Evolutionary conservation across 2,888 invertebrate species (phyloP).

Genomic region (Spisula solida): DNA sequence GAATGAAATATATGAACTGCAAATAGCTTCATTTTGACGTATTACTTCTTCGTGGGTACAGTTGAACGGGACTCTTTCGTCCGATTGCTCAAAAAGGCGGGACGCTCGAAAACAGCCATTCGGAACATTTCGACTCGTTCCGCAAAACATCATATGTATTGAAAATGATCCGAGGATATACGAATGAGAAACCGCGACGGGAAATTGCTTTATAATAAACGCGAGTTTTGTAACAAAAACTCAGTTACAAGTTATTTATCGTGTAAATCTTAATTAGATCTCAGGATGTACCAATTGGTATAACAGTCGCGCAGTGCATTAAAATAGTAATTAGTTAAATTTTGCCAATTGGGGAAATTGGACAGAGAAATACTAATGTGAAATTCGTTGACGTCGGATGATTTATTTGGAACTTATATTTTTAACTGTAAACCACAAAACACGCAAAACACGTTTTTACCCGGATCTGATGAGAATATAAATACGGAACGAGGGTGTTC

Average conservation of each 20-base stretch:
- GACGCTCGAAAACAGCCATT: background rate
- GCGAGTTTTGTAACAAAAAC: background rate
- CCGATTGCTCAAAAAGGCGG: background rate
- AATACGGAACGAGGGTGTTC: background rate
- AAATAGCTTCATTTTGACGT: background rate
- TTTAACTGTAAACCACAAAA: background rate
- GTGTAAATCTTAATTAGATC: conserved; percentile 18
- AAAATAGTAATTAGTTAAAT: conserved; percentile 2
- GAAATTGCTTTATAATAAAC: conserved; percentile 1
- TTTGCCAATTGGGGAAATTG: background rate
- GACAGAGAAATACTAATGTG: background rate
- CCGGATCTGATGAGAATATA: background rate
- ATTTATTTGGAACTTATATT: background rate
- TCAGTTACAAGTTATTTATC: background rate
- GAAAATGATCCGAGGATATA: background rate
- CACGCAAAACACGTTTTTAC: background rate
- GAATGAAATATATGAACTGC: background rate
- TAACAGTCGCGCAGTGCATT: background rate
- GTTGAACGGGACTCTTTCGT: background rate
- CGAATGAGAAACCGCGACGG: background rate
- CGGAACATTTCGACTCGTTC: background rate
- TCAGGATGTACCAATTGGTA: background rate
- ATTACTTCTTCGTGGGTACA: background rate
- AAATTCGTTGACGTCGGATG: background rate
- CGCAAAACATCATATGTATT: background rate